Base-by-base conservation (phyloP, 2,113 vertebrate genomes). In the Formicarius rufipectus region DNA sequence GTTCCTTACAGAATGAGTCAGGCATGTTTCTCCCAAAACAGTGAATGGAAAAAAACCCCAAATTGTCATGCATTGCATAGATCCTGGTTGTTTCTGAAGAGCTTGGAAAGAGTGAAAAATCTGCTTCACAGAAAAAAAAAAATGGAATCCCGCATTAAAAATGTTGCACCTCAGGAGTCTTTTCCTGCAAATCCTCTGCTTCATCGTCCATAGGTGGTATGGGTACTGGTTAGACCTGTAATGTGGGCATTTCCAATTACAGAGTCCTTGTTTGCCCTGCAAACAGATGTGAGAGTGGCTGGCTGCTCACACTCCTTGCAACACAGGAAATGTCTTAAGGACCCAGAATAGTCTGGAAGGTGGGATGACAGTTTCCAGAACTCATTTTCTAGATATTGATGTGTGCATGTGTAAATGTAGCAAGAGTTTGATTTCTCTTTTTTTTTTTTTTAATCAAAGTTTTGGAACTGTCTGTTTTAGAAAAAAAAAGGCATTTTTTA, bases 91-190 rank as follows among this genome's bases (percentile, higher is more conserved):
- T 86, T 90, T 63, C 73, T 89, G 45, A 58, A 86, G 24, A 16
- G 35, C 9, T 77, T 40, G 30, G 40, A 59, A 81, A 35, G 8
- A 3, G 18, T 14, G 24, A 68, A 2, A 4, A 64, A 49, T 12
- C 20, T 71, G n/a, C 25, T 33, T 28, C 40, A 23, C n/a, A 22
- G 21, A 35, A 40, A 62, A 68, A 60, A 17, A 30, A 68, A 60
- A 17, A 30, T 23, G 17, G 31, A 84, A 53, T 5, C 8, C 18
- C 53, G 7, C 30, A 22, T 24, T 69, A 62, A 66, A 53, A 19
- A 13, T 4, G 23, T 73, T 1, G 0, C 13, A 7, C 22, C 13
- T 42, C 16, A 23, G 0, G 24, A 30, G 7, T 3, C 4, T 62
- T 40, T 82, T 64, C 44, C 30, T 74, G 25, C 30, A 73, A 73